Conservation (phyloP, 92 coral and sea anemone species). For the Epizoanthus rinbou region DNA sequence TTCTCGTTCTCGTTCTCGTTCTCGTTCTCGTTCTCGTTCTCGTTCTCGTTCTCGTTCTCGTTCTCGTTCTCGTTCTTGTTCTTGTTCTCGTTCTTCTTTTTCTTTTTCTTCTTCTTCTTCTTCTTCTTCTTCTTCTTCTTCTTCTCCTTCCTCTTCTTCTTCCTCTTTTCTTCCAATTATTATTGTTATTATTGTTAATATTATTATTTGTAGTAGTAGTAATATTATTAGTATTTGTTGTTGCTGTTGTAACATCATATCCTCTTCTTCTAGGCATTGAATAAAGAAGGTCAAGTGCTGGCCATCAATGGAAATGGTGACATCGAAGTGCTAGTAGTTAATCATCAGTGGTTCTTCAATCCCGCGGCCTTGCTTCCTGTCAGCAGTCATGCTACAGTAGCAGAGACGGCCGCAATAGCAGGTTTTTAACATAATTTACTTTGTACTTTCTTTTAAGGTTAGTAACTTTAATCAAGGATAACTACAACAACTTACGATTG, state of each 20-base stretch:
- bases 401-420: background rate
- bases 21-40: too few species aligned
- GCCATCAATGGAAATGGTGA: background rate
- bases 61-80: too few species aligned
- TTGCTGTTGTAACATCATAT: background rate
- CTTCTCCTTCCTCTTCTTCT: too few species aligned
- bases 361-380: conserved; percentile 11
- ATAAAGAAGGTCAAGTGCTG: conserved; percentile 8
- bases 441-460: background rate
- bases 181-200: too few species aligned
- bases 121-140: too few species aligned
- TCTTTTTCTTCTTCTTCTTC: too few species aligned
- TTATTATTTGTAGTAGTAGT: too few species aligned
- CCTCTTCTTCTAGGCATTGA: background rate
- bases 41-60: too few species aligned
- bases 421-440: background rate
- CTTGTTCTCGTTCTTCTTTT: too few species aligned
- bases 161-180: too few species aligned
- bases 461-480: background rate
- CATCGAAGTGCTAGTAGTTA: conserved; percentile 9
- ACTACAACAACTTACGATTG: background rate
- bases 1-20: too few species aligned
- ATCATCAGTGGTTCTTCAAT: background rate
- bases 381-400: background rate
- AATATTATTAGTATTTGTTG: too few species aligned